Conservation (phyloP, 37 sponge, comb jelly and placozoan species). For the Theonella swinhoei region DNA sequence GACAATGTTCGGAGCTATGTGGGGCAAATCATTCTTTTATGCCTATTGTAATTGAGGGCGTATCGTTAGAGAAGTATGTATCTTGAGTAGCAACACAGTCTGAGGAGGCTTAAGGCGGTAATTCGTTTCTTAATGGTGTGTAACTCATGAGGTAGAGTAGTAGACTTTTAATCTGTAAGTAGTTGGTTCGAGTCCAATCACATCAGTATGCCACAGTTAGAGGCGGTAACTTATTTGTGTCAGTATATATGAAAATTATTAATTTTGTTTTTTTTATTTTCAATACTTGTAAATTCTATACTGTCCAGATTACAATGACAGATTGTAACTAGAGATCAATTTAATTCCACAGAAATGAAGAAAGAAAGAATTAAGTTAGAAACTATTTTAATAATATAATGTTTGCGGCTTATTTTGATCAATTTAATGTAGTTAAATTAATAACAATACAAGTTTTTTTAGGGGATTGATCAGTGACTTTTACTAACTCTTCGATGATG, state of each 20-base stretch:
- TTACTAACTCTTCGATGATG: constrained; percentile 80
- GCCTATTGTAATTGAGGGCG: constrained; percentile 80
- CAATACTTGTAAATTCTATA: constrained; percentile 32
- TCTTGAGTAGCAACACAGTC: constrained; percentile 41
- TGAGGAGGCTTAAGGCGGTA: neutral
- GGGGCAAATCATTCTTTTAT: constrained; percentile 84
- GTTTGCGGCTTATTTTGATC: constrained; percentile 86
- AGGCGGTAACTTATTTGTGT: constrained; percentile 49
- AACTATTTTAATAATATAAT: constrained; percentile 38
- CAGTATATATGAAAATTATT: constrained; percentile 62
- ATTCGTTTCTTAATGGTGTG: constrained; percentile 22
- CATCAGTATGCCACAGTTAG: constrained; percentile 77
- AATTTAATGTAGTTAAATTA: constrained; percentile 75
- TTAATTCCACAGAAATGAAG: neutral
- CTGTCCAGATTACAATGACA: constrained; percentile 59
- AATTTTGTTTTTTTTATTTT: constrained; percentile 59
- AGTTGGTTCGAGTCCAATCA: constrained; percentile 70
- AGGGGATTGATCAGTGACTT: constrained; percentile 56
- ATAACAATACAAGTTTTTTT: constrained; percentile 53
- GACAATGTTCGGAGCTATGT: constrained; percentile 85
- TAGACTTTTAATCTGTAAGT: constrained; percentile 60
- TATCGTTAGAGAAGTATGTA: constrained; percentile 76
- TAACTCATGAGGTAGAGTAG: constrained; percentile 68
- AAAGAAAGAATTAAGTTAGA: constrained; percentile 7
- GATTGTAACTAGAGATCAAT: constrained; percentile 31